Percentiles rank a stretch among this genome's conserved stretches.
phyloP scores from a whole-genome alignment of 2,797 vertebrate species.

The Sebastolobus alascanus region DNA sequence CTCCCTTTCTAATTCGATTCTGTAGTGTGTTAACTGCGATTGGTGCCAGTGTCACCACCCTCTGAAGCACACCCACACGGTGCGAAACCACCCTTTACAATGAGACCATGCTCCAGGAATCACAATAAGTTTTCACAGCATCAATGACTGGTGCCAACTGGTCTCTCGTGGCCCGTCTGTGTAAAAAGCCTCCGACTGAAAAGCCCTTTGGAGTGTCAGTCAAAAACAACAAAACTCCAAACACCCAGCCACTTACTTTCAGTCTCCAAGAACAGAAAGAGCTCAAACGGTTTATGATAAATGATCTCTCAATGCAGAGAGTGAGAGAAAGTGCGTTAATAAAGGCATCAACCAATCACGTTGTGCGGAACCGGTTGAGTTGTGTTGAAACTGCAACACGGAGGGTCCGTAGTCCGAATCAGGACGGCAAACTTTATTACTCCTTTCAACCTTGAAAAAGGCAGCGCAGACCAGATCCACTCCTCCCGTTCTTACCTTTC shows the following conservation, averaged over 20 bases:
- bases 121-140: slow-evolving; percentile 51
- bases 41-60: slow-evolving; percentile 47
- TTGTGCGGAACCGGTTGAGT: not conserved
- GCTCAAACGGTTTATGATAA: slow-evolving; percentile 7
- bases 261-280: slow-evolving; percentile 11
- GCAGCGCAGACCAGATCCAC: too few relatives aligned
- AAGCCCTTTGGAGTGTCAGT: slow-evolving; percentile 54
- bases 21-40: slow-evolving; percentile 42
- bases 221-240: slow-evolving; percentile 47
- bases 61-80: slow-evolving; percentile 40
- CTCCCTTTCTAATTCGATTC: slow-evolving; percentile 38
- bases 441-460: too few relatives aligned
- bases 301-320: slow-evolving; percentile 2
- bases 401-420: too few relatives aligned
- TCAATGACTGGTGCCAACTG: slow-evolving; percentile 58
- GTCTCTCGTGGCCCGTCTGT: slow-evolving; percentile 25
- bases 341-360: not conserved
- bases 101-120: slow-evolving; percentile 39
- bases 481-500: too few relatives aligned
- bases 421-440: too few relatives aligned
- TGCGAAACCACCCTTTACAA: slow-evolving; percentile 49
- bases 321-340: not conserved
- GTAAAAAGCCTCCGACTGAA: slow-evolving; percentile 28
- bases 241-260: slow-evolving; percentile 38
- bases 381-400: not conserved